Evolutionary conservation across 2,888 invertebrate species (phyloP), one percentile per base, ranked within the genome.

Genomic region (Drosophila lutescens): DNA sequence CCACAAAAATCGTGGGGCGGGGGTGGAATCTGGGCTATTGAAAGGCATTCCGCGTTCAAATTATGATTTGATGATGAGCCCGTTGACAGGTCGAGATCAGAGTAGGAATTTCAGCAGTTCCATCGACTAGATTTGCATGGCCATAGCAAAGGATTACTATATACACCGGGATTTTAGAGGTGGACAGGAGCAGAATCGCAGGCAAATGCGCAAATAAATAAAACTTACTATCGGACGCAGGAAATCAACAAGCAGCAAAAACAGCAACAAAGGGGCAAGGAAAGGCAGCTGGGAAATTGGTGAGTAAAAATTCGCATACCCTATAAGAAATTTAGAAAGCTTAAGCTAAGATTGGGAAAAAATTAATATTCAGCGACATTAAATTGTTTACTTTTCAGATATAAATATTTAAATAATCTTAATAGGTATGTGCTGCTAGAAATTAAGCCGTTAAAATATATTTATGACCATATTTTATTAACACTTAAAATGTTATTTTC

Each of bases 181-280:
- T 30, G 44, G 53, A 23, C 40, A 60, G 51, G 56, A 38, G 50
- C 17, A 61, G 50, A 50, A 36, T 44, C 43, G 26, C 56, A 55
- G 57, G 66, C 68, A 74, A 78, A 80, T 82, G 55, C 57, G 63
- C 68, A 79, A 78, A 80, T 82, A 82, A 85, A 87, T 77, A 73
- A 81, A 80, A 86, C 75, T 70, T 77, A 79, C 77, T 89, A 89
- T 89, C 89, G 77, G 76, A 70, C 77, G 77, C 76, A 80, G 78
- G 78, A 86, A 85, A 89, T 90, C 89, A 82, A 55, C 59, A 58
- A 75, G 47, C 46, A 66, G 34, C 41, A 41, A 54, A 50, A 63
- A 13, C 43, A 43, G 55, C 46, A 54, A 26, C 26, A 3, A 1
- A 3, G 13, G 10, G 44, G n/a, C n/a, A 46, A 46, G 26, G 46